These are phyloP conservation scores for Xenopus borealis DNA, from an alignment of 2,113 vertebrate genomes.

Conservation along the genomic window DNA sequence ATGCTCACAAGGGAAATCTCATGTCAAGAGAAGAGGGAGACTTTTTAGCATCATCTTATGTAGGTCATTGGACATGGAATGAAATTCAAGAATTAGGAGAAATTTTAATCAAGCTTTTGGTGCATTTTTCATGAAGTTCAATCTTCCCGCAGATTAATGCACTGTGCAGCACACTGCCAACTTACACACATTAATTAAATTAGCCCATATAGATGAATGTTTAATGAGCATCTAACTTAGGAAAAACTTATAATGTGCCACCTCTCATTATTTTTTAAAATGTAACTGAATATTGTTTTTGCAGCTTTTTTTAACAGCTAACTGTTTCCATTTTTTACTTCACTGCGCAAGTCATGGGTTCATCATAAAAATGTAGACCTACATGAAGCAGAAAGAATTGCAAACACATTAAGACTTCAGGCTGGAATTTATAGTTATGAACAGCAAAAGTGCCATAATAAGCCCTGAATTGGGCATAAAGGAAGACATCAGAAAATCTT, in stretches of 20 bases:
- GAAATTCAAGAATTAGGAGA: constrained; percentile 69
- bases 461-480: too few relatives aligned
- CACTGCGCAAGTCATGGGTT: too few relatives aligned
- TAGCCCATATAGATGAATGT: constrained; percentile 22
- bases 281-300: neutral
- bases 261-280: neutral
- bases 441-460: too few relatives aligned
- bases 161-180: constrained; percentile 18
- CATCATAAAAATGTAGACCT: too few relatives aligned
- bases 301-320: neutral
- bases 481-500: too few relatives aligned
- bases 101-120: constrained; percentile 66
- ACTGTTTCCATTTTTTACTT: too few relatives aligned
- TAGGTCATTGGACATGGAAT: constrained; percentile 72
- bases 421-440: too few relatives aligned
- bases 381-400: too few relatives aligned
- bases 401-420: too few relatives aligned
- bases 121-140: constrained; percentile 71
- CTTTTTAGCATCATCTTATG: constrained; percentile 59
- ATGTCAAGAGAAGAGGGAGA: constrained; percentile 50
- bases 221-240: constrained; percentile 14
- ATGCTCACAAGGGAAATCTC: constrained; percentile 64
- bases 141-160: constrained; percentile 61
- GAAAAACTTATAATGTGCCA: constrained; percentile 6
- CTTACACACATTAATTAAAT: constrained; percentile 13